Percentiles rank a stretch among this genome's conserved stretches.
Conservation (phyloP, 2,888 invertebrate species). For the Drosophila subquinaria region DNA sequence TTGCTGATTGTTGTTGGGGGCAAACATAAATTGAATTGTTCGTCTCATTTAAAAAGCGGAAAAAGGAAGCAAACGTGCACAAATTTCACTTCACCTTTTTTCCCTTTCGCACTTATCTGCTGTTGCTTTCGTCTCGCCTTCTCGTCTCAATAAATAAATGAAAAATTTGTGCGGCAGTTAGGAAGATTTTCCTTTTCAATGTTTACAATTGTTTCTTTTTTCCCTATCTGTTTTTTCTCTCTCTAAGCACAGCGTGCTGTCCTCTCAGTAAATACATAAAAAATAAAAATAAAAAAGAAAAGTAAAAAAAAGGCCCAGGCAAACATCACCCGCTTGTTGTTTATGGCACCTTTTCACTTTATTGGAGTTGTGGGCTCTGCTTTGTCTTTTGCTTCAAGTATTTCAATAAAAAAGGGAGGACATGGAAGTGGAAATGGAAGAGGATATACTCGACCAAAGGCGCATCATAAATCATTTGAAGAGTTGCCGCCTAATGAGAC, state of each 20-base stretch:
- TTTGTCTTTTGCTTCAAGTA: conserved; percentile 72
- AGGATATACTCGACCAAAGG: conserved; percentile 9
- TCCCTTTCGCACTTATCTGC: conserved; percentile 41
- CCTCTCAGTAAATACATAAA: conserved; percentile 44
- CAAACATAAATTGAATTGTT: conserved; percentile 81
- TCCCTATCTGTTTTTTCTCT: conserved; percentile 2
- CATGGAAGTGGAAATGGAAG: conserved; percentile 20
- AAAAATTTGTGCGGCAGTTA: conserved; percentile 69
- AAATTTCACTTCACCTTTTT: conserved; percentile 52
- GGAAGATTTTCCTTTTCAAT: conserved; percentile 66
- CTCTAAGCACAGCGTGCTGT: conserved; percentile 36
- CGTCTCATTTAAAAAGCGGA: conserved; percentile 77
- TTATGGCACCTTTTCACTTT: conserved; percentile 81
- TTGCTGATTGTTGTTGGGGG: conserved; percentile 49
- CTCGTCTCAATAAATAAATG: conserved; percentile 79
- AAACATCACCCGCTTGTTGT: conserved; percentile 60
- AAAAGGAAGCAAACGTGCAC: conserved; percentile 68
- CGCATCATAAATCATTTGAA: conserved; percentile 72
- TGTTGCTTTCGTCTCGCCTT: conserved; percentile 43
- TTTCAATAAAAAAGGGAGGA: conserved; percentile 63
- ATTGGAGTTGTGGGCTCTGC: conserved; percentile 71
- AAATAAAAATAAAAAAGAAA: conserved; percentile 12
- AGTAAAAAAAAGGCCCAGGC: conserved; percentile 36
- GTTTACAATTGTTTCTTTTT: conserved; percentile 70
- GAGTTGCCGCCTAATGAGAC: conserved; percentile 66